These are phyloP conservation scores for Anomalospiza imberbis DNA, from an alignment of 2,797 vertebrate species.

Conservation along the genomic window DNA sequence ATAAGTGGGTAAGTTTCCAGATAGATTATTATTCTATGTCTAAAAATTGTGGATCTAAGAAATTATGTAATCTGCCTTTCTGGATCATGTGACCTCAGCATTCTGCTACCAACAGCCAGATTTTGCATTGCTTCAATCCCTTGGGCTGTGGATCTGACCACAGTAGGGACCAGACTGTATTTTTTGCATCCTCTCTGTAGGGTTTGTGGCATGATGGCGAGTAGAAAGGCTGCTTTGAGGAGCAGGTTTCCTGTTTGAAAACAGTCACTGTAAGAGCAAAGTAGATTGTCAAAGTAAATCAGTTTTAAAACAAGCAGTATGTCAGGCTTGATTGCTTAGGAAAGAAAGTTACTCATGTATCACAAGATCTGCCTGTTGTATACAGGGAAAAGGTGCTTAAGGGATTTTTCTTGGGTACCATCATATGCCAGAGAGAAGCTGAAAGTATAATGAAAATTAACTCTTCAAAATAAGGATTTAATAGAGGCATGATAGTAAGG, in stretches of 20 bases:
- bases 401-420: not conserved
- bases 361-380: not conserved
- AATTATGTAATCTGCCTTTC: not conserved
- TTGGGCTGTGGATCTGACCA: not conserved
- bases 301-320: not conserved
- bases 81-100: not conserved
- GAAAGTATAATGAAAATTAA: not conserved
- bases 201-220: not conserved
- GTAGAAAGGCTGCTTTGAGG: not conserved
- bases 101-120: not conserved
- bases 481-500: not conserved
- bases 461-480: not conserved
- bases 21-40: not conserved
- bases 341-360: not conserved
- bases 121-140: not conserved
- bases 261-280: not conserved
- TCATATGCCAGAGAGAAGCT: not conserved
- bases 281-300: not conserved
- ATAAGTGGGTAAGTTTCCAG: not conserved
- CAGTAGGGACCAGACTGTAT: not conserved
- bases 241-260: not conserved
- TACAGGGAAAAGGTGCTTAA: not conserved
- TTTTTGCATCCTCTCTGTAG: not conserved
- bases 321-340: not conserved
- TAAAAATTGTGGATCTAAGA: not conserved